Evolutionary conservation across 1,140 invertebrate genomes (phyloP), one percentile per base, ranked within the genome.

Genomic region (Zaprionus ornatus): DNA sequence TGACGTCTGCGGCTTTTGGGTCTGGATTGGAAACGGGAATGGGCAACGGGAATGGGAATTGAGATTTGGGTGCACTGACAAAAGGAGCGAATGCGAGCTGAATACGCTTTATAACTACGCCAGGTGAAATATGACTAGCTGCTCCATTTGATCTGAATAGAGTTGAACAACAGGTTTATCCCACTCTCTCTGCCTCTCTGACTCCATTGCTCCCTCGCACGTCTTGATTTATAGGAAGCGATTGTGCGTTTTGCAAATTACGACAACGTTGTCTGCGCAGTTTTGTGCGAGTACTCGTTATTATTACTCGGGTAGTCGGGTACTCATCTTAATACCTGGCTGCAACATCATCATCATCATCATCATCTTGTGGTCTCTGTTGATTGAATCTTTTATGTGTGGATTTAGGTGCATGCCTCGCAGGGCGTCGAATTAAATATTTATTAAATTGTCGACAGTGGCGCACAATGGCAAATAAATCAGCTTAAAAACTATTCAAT

Each of bases 401-500:
- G 85, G 85, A 84, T 81, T 84, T 90, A 74, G 78, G 66, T 77
- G 79, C 59, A 65, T 17, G 29, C 59, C 50, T 19, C 29, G 70
- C 32, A 61, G 50, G 45, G 80, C 76, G 56, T 90, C 75, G 84
- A 90, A 90, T 90, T 90, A 90, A 90, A 90, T 90, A 90, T 90
- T 90, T 90, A 90, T 90, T 82, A 90, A 90, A 90, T 77, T 65
- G 71, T 62, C 76, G 82, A 90, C 76, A 79, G 78, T 37, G 68
- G 78, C 45, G 64, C 68, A 79, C 79, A 81, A 88, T 82, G 21
- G 64, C 86, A 80, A 70, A 90, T 90, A 90, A 90, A 90, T 90
- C 85, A 90, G 85, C 85, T 90, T 90, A 90, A 90, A 90, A 90
- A 90, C 85, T 90, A 90, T 90, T 90, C 85, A 90, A 90, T 90